phyloP scores from a whole-genome alignment of 2,797 vertebrate genomes.

The Eulemur mongoz region DNA sequence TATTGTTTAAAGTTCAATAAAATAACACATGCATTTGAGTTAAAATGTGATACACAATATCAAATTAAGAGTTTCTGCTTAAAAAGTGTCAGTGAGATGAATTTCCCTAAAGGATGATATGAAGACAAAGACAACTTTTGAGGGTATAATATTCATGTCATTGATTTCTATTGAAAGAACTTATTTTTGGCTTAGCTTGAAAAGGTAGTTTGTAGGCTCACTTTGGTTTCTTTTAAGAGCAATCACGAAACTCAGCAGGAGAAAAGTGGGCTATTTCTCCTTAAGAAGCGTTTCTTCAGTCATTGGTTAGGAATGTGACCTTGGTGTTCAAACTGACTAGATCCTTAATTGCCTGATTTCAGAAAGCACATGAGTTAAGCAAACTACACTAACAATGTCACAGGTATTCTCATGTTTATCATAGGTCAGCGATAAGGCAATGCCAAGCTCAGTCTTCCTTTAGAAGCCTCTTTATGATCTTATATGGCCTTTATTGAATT shows the following conservation, averaged over 20 bases:
- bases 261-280: not conserved
- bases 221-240: not conserved
- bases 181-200: not conserved
- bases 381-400: not conserved
- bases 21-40: not conserved
- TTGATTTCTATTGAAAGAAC: not conserved
- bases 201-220: not conserved
- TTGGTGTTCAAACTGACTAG: not conserved
- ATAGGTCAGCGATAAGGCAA: not conserved
- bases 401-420: not conserved
- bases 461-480: not conserved
- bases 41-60: not conserved
- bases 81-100: not conserved
- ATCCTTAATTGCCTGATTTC: conserved; percentile 5
- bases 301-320: not conserved
- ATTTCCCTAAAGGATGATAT: not conserved
- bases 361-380: conserved; percentile 21
- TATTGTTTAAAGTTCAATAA: not conserved
- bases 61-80: not conserved
- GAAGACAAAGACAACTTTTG: not conserved
- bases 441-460: not conserved
- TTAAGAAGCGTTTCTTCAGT: not conserved
- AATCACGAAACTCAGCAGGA: not conserved
- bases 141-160: not conserved
- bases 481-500: not conserved